These are phyloP conservation scores for Phlogophora meticulosa DNA, from an alignment of 2,888 invertebrate species.

Conservation along the genomic window DNA sequence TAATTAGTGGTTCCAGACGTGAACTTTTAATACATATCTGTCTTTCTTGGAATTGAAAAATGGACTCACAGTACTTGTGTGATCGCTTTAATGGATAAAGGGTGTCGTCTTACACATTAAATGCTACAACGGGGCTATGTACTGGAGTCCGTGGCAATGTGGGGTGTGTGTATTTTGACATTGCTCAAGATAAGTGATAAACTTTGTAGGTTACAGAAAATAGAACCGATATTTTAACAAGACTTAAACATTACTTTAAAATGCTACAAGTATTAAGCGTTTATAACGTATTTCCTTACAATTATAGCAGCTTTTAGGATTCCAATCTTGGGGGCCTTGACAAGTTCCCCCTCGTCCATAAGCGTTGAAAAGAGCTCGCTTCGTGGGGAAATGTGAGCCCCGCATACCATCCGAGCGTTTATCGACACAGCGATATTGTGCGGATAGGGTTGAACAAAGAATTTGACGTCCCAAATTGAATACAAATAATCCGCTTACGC, in stretches of 20 bases:
- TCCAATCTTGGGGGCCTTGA: slow-evolving; percentile 19
- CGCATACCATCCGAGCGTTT: slow-evolving; percentile 32
- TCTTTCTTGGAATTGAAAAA: slow-evolving; percentile 50
- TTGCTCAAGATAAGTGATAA: not conserved
- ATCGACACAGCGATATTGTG: slow-evolving; percentile 27
- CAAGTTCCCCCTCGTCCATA: slow-evolving; percentile 46
- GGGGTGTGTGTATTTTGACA: slow-evolving; percentile 6
- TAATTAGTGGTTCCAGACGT: slow-evolving; percentile 58
- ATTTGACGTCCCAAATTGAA: slow-evolving; percentile 47
- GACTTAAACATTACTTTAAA: slow-evolving; percentile 5
- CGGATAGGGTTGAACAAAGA: slow-evolving; percentile 45
- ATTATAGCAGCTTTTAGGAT: slow-evolving; percentile 45
- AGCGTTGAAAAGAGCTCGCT: slow-evolving; percentile 42
- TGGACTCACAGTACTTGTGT: slow-evolving; percentile 6
- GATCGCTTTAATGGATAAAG: slow-evolving; percentile 18
- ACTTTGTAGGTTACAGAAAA: not conserved
- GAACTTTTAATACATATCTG: slow-evolving; percentile 54
- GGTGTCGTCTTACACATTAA: slow-evolving; percentile 20
- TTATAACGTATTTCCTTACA: slow-evolving; percentile 20
- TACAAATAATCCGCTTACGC: slow-evolving; percentile 55
- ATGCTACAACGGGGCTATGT: not conserved
- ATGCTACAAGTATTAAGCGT: not conserved
- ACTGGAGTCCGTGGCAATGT: not conserved
- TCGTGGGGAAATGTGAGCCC: slow-evolving; percentile 48
- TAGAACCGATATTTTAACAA: not conserved